A percentile compares a stretch with the other conserved stretches of the same genome.
Conservation (phyloP, 2,797 vertebrate genomes). For the Coracias cyanogaster region DNA sequence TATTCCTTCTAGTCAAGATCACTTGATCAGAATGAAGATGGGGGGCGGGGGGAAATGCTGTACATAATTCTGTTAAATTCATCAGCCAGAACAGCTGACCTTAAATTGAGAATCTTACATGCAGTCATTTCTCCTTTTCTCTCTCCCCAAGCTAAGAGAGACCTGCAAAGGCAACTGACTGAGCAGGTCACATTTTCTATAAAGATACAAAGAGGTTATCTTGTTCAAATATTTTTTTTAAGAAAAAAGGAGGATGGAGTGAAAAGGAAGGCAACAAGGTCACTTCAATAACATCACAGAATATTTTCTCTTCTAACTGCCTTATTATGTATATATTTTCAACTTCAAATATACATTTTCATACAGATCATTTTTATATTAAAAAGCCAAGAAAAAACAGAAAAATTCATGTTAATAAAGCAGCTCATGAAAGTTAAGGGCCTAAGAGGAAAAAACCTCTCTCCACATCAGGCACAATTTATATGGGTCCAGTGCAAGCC, state of each 20-base stretch:
- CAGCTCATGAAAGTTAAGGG: neutral
- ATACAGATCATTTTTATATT: neutral
- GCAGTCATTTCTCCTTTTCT: conserved; percentile 25
- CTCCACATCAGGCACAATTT: neutral
- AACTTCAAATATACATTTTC: neutral
- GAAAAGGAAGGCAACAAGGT: conserved; percentile 45
- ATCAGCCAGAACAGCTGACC: neutral
- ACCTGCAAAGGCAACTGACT: neutral
- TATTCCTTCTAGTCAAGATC: conserved; percentile 17
- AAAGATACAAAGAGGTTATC: conserved; percentile 23
- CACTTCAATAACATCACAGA: conserved; percentile 46
- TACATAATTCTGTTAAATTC: conserved; percentile 36
- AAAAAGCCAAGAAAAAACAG: neutral
- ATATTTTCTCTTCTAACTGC: neutral
- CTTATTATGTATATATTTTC: conserved; percentile 7
- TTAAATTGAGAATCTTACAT: conserved; percentile 16
- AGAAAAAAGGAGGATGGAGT: neutral
- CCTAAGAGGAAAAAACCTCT: neutral
- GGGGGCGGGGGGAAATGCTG: neutral
- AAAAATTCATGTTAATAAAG: neutral
- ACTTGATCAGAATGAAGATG: neutral
- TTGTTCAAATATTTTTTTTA: neutral
- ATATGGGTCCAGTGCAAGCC: neutral
- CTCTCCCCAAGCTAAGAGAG: neutral
- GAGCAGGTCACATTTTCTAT: conserved; percentile 41